A percentile compares a stretch with the other conserved stretches of the same genome.
Evolutionary conservation across 2,113 vertebrate species (phyloP).

Genomic region (Bostrychus sinensis): DNA sequence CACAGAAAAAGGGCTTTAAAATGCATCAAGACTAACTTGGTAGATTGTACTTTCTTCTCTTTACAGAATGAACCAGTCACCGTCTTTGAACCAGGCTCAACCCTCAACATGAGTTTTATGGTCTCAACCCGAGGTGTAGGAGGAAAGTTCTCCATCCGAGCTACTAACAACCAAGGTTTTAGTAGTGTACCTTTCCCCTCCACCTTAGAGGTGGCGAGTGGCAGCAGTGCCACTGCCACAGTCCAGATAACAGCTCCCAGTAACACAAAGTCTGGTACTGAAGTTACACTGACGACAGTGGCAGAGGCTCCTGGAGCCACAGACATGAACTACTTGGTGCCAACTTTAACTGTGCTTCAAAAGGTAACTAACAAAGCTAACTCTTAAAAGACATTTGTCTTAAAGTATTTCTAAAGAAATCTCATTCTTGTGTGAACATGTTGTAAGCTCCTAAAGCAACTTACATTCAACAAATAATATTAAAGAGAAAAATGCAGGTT

Average conservation of each 20-base stretch:
- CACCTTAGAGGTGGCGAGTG: constrained; percentile 16
- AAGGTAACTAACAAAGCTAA: constrained; percentile 25
- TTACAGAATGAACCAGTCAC: constrained; percentile 20
- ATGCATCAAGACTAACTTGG: not conserved
- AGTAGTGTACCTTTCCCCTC: not conserved
- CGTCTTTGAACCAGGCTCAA: constrained; percentile 29
- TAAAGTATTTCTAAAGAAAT: too few species aligned
- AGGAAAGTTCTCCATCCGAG: constrained; percentile 34
- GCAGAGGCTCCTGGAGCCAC: constrained; percentile 12
- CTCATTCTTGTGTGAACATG: too few species aligned
- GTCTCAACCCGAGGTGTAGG: constrained; percentile 18
- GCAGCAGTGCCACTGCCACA: constrained; percentile 26
- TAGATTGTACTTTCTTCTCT: not conserved
- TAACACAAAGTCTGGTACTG: constrained; percentile 41
- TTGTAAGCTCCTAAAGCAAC: too few species aligned
- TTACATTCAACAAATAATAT: too few species aligned
- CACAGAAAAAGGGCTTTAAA: too few species aligned
- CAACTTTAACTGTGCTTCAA: constrained; percentile 29
- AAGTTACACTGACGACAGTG: constrained; percentile 57
- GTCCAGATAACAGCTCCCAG: constrained; percentile 31
- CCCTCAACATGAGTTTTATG: constrained; percentile 35
- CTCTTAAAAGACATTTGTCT: too few species aligned
- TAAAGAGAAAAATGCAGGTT: too few species aligned
- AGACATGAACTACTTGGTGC: constrained; percentile 50
- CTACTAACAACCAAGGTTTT: constrained; percentile 41